Percentiles rank a stretch among this genome's conserved stretches.
These are phyloP conservation scores for Metopolophium dirhodum DNA, from an alignment of 1,140 invertebrate genomes.

Conservation along the genomic window DNA sequence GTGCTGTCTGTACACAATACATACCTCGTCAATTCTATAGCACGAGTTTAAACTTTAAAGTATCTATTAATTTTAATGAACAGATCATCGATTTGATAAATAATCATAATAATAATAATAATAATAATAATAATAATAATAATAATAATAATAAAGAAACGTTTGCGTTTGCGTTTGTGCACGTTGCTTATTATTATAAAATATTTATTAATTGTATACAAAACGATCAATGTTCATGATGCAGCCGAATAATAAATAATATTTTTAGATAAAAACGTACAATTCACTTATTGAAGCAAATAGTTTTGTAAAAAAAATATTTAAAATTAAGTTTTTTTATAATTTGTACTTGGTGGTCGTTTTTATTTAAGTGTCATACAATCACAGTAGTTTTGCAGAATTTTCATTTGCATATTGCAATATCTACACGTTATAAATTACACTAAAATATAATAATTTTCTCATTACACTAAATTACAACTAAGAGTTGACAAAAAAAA, in stretches of 20 bases:
- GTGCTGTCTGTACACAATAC: not conserved
- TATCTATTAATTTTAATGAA: constrained; percentile 23
- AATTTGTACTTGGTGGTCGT: not conserved
- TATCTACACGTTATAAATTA: not conserved
- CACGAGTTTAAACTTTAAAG: not conserved
- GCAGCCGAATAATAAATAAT: not conserved
- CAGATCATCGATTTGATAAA: not conserved
- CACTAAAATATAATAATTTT: too few relatives aligned
- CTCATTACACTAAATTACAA: not conserved
- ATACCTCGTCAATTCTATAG: not conserved
- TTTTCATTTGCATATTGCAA: not conserved
- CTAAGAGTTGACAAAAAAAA: not conserved
- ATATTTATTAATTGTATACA: not conserved
- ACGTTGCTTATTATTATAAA: too few relatives aligned
- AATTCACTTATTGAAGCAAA: not conserved
- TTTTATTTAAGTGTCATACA: not conserved
- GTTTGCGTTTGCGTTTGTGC: not conserved
- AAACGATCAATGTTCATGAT: too few relatives aligned
- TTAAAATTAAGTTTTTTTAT: not conserved
- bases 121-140: not conserved
- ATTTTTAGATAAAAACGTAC: not conserved
- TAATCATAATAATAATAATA: not conserved
- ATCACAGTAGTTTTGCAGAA: not conserved
- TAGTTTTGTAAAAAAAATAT: too few relatives aligned
- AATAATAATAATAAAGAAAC: not conserved